These are phyloP conservation scores for Lordiphosa andalusiaca DNA, from an alignment of 2,888 invertebrate genomes.

Conservation along the genomic window DNA sequence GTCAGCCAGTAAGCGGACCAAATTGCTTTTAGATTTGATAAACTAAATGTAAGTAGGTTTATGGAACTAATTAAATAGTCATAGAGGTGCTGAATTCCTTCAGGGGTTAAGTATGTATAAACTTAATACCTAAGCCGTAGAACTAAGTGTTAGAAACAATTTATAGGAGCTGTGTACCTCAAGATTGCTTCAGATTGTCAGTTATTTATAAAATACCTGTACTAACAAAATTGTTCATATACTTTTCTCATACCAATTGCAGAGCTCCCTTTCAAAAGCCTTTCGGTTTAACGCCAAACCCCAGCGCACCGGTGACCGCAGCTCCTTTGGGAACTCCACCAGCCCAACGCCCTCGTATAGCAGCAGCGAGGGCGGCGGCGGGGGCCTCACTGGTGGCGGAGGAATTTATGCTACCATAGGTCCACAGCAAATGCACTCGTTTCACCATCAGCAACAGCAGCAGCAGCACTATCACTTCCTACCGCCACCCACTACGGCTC, in stretches of 20 bases:
- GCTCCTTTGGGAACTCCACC: constrained; percentile 80
- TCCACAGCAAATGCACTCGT: constrained; percentile 48
- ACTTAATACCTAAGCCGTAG: too few species aligned
- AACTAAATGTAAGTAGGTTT: too few species aligned
- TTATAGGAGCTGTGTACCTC: too few species aligned
- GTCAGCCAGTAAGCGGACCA: too few species aligned
- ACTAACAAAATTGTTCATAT: neutral
- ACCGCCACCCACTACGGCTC: constrained; percentile 78
- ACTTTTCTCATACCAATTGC: constrained; percentile 5
- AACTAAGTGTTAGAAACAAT: too few species aligned
- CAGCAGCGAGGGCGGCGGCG: constrained; percentile 78
- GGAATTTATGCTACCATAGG: constrained; percentile 80
- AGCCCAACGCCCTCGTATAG: constrained; percentile 81
- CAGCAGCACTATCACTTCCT: constrained; percentile 59
- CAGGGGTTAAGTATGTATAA: too few species aligned
- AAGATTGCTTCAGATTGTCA: too few species aligned
- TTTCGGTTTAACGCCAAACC: constrained; percentile 80
- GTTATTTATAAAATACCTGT: neutral
- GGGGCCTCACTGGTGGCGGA: constrained; percentile 80
- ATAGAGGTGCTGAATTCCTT: too few species aligned
- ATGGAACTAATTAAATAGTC: too few species aligned
- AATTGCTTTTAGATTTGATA: too few species aligned
- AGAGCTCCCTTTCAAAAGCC: constrained; percentile 81
- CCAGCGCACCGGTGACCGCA: constrained; percentile 77
- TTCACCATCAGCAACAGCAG: constrained; percentile 37